Percentiles rank a stretch among this genome's conserved stretches.
These are phyloP conservation scores for Falco concolor DNA, from an alignment of 2,797 vertebrate genomes.

Conservation along the genomic window DNA sequence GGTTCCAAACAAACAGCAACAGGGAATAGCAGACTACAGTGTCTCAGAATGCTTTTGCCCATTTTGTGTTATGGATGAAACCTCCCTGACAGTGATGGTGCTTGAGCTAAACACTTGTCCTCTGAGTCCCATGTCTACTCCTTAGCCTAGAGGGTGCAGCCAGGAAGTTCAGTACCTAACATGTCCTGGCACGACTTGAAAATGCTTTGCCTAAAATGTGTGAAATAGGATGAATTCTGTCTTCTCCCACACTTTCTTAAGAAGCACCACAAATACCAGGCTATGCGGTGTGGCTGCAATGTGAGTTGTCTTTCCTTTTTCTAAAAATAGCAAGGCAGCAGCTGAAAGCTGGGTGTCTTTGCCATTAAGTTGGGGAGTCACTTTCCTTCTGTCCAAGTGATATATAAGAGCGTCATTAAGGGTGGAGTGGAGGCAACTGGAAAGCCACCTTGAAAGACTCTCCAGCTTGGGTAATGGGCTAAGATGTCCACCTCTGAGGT, in stretches of 20 bases:
- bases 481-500: accelerated
- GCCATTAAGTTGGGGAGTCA: background rate
- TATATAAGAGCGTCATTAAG: background rate
- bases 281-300: background rate
- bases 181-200: background rate
- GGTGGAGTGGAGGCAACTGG: background rate
- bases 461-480: background rate
- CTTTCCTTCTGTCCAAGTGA: background rate
- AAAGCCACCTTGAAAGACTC: background rate
- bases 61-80: accelerated
- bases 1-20: background rate
- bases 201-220: background rate
- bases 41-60: accelerated
- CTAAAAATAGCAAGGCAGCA: background rate
- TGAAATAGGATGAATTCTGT: background rate
- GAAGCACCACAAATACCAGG: background rate
- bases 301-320: background rate
- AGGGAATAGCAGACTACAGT: background rate
- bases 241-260: background rate
- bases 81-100: background rate
- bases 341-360: background rate
- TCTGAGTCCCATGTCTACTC: background rate
- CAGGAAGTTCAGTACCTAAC: background rate
- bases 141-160: accelerated
- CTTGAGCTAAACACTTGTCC: background rate